Conservation (phyloP, 1,140 invertebrate species). For the Aphaenogaster rudis region DNA sequence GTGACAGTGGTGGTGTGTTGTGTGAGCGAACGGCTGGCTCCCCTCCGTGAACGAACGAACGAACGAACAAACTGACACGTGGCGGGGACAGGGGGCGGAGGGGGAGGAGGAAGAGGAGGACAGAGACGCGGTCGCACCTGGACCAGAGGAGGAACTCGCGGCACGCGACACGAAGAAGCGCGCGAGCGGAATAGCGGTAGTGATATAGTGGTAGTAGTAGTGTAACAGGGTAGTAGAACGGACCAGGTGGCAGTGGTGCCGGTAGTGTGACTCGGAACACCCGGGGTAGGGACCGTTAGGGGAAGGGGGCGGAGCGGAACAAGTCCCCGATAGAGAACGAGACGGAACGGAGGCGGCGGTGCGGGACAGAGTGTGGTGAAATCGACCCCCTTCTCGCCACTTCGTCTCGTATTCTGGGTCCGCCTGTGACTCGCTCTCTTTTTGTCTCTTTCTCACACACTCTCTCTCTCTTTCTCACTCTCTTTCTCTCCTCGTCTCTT, state of each 20-base stretch:
- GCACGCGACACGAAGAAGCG: constrained; percentile 65
- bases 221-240: constrained; percentile 51
- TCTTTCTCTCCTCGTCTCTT: constrained; percentile 54
- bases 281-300: constrained; percentile 54
- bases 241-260: constrained; percentile 70
- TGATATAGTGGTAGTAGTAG: constrained; percentile 25
- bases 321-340: constrained; percentile 49
- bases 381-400: constrained; percentile 51
- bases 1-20: constrained; percentile 37
- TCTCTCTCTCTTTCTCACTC: constrained; percentile 29
- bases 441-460: constrained; percentile 3
- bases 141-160: constrained; percentile 65
- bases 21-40: constrained; percentile 20
- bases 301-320: constrained; percentile 69
- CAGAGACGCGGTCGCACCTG: constrained; percentile 67
- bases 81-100: not conserved
- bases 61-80: constrained; percentile 27
- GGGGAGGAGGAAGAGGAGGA: constrained; percentile 26
- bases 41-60: constrained; percentile 39
- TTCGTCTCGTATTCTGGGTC: constrained; percentile 32
- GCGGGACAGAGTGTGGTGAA: constrained; percentile 51
- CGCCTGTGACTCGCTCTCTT: constrained; percentile 1
- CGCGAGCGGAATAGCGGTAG: constrained; percentile 2
- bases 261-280: constrained; percentile 61
- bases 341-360: constrained; percentile 19